A percentile compares a stretch with the other conserved stretches of the same genome.
phyloP scores from a whole-genome alignment of 2,888 invertebrate species.

The Drosophila rubida region DNA sequence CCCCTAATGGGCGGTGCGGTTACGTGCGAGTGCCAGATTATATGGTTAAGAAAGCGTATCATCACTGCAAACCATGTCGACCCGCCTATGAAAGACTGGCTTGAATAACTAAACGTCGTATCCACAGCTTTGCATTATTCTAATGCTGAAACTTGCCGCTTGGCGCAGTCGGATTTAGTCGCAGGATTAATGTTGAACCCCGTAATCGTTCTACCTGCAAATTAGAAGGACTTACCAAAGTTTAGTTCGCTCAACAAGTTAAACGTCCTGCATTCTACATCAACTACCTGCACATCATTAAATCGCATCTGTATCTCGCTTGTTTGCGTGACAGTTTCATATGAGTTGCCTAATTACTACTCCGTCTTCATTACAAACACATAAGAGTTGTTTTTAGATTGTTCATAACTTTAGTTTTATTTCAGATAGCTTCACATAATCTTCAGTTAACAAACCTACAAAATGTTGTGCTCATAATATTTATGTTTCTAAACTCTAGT shows the following conservation, averaged over 20 bases:
- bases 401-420: too few relatives aligned
- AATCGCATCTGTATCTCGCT: not conserved
- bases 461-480: too few relatives aligned
- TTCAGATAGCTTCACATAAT: too few relatives aligned
- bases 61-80: slow-evolving; percentile 17
- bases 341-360: not conserved
- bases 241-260: too few relatives aligned
- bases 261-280: too few relatives aligned
- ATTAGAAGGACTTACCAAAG: too few relatives aligned
- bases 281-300: not conserved
- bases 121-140: not conserved
- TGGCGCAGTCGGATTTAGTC: not conserved
- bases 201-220: not conserved
- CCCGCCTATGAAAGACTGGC: not conserved
- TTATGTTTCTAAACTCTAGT: too few relatives aligned
- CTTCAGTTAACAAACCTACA: too few relatives aligned
- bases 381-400: too few relatives aligned
- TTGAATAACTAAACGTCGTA: not conserved
- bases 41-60: slow-evolving; percentile 48
- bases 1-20: not conserved
- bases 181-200: not conserved
- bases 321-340: not conserved
- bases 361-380: not conserved
- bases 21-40: slow-evolving; percentile 44
- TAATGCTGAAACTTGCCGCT: not conserved